Conservation (phyloP, 2,797 vertebrate species). For the Pipistrellus pygmaeus region DNA sequence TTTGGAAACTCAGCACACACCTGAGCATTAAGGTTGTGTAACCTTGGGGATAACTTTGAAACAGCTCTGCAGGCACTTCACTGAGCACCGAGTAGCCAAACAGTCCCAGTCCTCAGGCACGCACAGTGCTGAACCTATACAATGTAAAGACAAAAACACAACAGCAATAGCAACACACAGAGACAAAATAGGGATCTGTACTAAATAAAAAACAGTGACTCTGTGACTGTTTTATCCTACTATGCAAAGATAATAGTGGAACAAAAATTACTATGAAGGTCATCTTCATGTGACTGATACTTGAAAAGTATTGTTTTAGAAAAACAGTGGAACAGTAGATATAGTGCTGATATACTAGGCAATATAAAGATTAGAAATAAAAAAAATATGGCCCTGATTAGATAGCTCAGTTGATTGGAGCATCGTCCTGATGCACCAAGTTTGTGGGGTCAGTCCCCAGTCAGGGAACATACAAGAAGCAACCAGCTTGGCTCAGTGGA, state of each 20-base stretch:
- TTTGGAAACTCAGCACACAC: not conserved
- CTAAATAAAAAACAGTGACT: not conserved
- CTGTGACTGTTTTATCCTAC: not conserved
- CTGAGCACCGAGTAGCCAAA: not conserved
- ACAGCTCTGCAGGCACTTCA: not conserved
- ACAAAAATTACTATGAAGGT: not conserved
- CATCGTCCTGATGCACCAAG: not conserved
- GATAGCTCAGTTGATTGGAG: not conserved
- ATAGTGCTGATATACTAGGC: not conserved
- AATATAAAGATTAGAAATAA: not conserved
- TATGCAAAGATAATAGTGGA: not conserved
- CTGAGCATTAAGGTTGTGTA: not conserved
- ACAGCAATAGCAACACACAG: not conserved
- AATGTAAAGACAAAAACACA: not conserved
- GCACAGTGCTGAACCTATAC: too few relatives aligned
- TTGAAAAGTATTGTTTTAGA: conserved; percentile 14
- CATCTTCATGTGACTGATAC: not conserved
- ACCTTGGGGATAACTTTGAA: not conserved
- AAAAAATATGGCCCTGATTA: not conserved
- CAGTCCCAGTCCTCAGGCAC: not conserved
- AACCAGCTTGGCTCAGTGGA: too few relatives aligned
- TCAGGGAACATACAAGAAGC: not conserved
- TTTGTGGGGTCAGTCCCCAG: not conserved
- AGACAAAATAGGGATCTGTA: not conserved
- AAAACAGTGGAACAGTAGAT: not conserved